Conservation (phyloP, 2,113 vertebrate species). For the Phycodurus eques region DNA sequence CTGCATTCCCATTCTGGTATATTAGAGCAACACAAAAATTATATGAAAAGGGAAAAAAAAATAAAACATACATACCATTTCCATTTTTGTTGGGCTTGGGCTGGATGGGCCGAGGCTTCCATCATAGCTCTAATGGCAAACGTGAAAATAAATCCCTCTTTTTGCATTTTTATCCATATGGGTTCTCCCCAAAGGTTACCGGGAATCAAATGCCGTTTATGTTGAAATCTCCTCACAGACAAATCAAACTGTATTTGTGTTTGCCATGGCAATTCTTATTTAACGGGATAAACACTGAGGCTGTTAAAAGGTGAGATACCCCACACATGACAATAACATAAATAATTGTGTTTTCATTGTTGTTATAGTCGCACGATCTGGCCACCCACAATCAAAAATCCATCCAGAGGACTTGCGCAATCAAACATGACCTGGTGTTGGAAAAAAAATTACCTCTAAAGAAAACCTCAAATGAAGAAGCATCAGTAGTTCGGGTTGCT, state of each 20-base stretch:
- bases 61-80: neutral
- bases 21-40: conserved; percentile 12
- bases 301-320: too few species aligned
- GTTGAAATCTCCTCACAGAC: neutral
- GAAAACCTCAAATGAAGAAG: too few species aligned
- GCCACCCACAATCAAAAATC: too few species aligned
- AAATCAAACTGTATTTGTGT: neutral
- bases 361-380: too few species aligned
- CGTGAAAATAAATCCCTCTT: neutral
- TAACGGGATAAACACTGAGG: too few species aligned
- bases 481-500: too few species aligned
- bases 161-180: neutral
- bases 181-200: neutral
- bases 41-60: conserved; percentile 17
- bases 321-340: too few species aligned
- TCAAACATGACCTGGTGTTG: too few species aligned
- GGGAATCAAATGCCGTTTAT: neutral
- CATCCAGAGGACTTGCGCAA: too few species aligned
- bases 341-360: too few species aligned
- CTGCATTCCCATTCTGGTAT: conserved; percentile 41
- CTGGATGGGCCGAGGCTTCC: neutral
- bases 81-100: neutral
- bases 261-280: too few species aligned
- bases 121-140: neutral
- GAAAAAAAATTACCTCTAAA: too few species aligned